These are phyloP conservation scores for Eristalis intricaria DNA, from an alignment of 2,888 invertebrate genomes.

Conservation along the genomic window DNA sequence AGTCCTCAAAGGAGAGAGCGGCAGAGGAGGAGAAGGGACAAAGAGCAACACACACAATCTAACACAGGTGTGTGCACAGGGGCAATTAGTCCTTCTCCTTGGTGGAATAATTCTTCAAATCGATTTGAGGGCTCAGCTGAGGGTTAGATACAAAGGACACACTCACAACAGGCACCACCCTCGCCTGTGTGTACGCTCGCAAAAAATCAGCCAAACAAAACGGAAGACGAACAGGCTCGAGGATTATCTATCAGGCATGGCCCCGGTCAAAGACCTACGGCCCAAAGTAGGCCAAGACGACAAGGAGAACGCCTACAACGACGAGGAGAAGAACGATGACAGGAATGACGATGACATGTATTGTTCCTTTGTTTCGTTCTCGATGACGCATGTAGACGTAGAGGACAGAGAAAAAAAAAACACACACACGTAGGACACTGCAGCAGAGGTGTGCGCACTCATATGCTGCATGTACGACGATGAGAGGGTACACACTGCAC, in stretches of 20 bases:
- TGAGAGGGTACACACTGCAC: slow-evolving; percentile 17
- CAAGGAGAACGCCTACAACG: slow-evolving; percentile 8
- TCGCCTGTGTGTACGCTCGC: background rate
- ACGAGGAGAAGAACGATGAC: slow-evolving; percentile 16
- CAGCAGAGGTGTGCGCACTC: slow-evolving; percentile 10
- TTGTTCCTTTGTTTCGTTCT: slow-evolving; percentile 61
- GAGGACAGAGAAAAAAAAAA: background rate
- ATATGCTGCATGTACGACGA: background rate
- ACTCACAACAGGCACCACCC: slow-evolving; percentile 2
- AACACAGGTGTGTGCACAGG: slow-evolving; percentile 52
- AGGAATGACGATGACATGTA: slow-evolving; percentile 51
- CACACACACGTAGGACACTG: slow-evolving; percentile 39
- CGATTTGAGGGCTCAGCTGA: slow-evolving; percentile 41
- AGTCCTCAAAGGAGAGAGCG: background rate
- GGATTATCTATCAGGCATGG: slow-evolving; percentile 61
- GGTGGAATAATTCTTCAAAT: slow-evolving; percentile 62
- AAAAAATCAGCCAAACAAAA: background rate
- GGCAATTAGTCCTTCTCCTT: slow-evolving; percentile 51
- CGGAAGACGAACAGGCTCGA: slow-evolving; percentile 26
- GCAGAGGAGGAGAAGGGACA: slow-evolving; percentile 15
- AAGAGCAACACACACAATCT: slow-evolving; percentile 4
- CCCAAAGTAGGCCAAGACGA: slow-evolving; percentile 69
- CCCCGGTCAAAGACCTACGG: slow-evolving; percentile 66
- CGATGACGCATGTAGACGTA: slow-evolving; percentile 50
- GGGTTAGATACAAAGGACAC: slow-evolving; percentile 3